Evolutionary conservation across 2,888 invertebrate species (phyloP).

Genomic region (Ophraella communa): DNA sequence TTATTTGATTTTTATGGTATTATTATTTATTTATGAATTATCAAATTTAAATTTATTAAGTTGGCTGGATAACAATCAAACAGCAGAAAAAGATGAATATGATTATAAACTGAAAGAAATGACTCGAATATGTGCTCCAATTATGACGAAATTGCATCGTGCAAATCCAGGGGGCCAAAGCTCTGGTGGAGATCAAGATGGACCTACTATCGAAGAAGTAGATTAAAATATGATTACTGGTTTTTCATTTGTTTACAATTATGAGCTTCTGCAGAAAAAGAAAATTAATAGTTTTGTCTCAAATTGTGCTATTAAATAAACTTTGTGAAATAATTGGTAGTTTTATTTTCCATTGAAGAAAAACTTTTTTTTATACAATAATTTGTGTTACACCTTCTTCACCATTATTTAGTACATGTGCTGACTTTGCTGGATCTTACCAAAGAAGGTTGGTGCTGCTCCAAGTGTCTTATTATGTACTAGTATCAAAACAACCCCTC

Average conservation of each 20-base stretch:
- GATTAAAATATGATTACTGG: constrained; percentile 44
- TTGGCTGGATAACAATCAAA: constrained; percentile 75
- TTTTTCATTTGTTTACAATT: not conserved
- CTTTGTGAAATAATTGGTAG: not conserved
- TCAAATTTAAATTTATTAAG: not conserved
- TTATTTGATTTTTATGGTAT: too few species aligned
- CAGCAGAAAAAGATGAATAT: constrained; percentile 71
- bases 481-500: too few species aligned
- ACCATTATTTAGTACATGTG: too few species aligned
- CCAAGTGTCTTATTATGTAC: too few species aligned
- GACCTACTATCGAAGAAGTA: constrained; percentile 58
- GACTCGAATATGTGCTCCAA: constrained; percentile 65
- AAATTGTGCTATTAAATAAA: not conserved
- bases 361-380: too few species aligned
- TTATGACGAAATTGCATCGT: constrained; percentile 65
- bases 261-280: not conserved
- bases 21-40: too few species aligned
- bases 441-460: too few species aligned
- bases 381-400: too few species aligned
- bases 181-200: constrained; percentile 45
- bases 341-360: not conserved
- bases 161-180: constrained; percentile 34
- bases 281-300: not conserved
- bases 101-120: constrained; percentile 68
- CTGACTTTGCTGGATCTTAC: too few species aligned